phyloP scores from a whole-genome alignment of 92 coral and sea anemone genomes.

The Palythoa grandis region DNA sequence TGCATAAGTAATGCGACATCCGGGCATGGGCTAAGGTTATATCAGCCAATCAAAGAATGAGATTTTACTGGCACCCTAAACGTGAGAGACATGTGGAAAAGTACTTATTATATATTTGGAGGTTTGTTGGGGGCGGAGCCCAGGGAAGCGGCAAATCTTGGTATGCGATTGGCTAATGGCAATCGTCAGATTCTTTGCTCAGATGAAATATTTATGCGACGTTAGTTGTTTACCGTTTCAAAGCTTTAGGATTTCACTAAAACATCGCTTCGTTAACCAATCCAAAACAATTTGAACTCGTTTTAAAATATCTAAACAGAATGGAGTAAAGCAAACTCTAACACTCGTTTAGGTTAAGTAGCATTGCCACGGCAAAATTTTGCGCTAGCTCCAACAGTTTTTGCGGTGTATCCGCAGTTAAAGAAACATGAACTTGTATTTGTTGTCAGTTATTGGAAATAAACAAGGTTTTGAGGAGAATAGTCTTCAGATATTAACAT shows the following conservation, averaged over 20 bases:
- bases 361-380: too few relatives aligned
- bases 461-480: too few relatives aligned
- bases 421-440: too few relatives aligned
- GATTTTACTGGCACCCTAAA: neutral
- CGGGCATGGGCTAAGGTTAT: neutral
- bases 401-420: too few relatives aligned
- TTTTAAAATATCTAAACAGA: neutral
- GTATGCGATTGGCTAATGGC: slow-evolving; percentile 6
- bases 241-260: neutral
- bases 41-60: slow-evolving; percentile 16
- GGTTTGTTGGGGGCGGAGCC: slow-evolving; percentile 31
- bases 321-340: neutral
- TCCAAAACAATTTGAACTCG: neutral
- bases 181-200: slow-evolving; percentile 11
- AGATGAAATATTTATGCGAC: slow-evolving; percentile 20
- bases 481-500: too few relatives aligned
- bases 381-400: too few relatives aligned
- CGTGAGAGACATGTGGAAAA: slow-evolving; percentile 17
- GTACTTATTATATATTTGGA: slow-evolving; percentile 7
- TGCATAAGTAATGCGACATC: neutral
- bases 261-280: neutral
- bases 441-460: too few relatives aligned
- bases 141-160: neutral
- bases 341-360: too few relatives aligned
- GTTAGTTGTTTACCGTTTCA: neutral